Conservation (phyloP, 2,888 invertebrate species). For the Rhamnusium bicolor region DNA sequence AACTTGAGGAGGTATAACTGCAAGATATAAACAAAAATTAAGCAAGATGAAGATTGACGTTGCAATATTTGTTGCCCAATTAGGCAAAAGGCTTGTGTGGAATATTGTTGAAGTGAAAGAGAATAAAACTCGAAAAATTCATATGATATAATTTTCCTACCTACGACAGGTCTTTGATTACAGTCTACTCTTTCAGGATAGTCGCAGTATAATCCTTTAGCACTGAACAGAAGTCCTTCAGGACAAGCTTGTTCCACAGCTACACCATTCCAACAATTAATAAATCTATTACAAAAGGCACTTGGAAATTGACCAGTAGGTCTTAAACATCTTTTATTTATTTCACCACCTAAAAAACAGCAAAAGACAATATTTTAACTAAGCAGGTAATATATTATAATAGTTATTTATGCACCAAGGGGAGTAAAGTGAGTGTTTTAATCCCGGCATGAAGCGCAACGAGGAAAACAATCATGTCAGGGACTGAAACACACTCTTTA, state of each 20-base stretch:
- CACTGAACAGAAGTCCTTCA: conserved; percentile 75
- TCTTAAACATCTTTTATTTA: conserved; percentile 67
- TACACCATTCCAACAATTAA: conserved; percentile 83
- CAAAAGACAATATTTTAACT: not conserved
- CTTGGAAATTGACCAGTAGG: conserved; percentile 78
- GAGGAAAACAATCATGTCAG: too few relatives aligned
- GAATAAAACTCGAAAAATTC: too few relatives aligned
- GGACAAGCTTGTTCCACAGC: conserved; percentile 80
- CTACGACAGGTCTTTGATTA: conserved; percentile 60
- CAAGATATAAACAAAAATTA: not conserved
- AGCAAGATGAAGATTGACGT: too few relatives aligned
- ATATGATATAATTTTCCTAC: not conserved
- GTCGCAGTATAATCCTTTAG: conserved; percentile 75
- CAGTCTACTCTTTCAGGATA: conserved; percentile 79
- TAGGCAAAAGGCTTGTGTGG: too few relatives aligned
- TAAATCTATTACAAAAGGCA: conserved; percentile 76
- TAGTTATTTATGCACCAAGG: too few relatives aligned
- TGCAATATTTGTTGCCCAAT: too few relatives aligned
- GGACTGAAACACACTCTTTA: too few relatives aligned
- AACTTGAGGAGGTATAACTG: not conserved
- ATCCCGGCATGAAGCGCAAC: too few relatives aligned
- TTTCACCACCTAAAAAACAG: conserved; percentile 1
- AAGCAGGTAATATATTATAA: too few relatives aligned
- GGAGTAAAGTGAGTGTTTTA: too few relatives aligned
- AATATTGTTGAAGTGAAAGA: too few relatives aligned